Percentiles rank a stretch among this genome's conserved stretches.
These are phyloP conservation scores for Drosophila bipectinata DNA, from an alignment of 1,140 invertebrate genomes.

Conservation along the genomic window DNA sequence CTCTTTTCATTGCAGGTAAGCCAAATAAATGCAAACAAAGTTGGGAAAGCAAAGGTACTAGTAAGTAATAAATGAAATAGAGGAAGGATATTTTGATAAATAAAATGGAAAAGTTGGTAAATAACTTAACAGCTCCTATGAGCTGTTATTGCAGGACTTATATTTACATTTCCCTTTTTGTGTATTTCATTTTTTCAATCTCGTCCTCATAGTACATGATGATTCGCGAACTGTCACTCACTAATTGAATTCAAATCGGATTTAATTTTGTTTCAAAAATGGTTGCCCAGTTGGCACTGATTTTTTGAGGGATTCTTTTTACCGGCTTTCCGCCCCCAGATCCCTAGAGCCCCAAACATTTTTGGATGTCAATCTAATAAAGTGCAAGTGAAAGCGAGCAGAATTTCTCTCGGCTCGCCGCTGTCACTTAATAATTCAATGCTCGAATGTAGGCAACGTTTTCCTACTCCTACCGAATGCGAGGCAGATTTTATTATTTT, in stretches of 20 bases:
- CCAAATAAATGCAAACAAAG: not conserved
- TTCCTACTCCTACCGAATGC: slow-evolving; percentile 32
- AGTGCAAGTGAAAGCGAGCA: slow-evolving; percentile 52
- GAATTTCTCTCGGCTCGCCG: slow-evolving; percentile 35
- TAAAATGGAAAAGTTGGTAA: not conserved
- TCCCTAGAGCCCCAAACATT: slow-evolving; percentile 1
- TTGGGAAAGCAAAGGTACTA: not conserved
- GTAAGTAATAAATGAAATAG: not conserved
- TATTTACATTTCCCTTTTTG: not conserved
- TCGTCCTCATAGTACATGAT: not conserved
- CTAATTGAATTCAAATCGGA: slow-evolving; percentile 68
- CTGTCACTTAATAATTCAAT: slow-evolving; percentile 77
- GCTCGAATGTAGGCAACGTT: slow-evolving; percentile 36
- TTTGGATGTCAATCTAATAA: slow-evolving; percentile 61
- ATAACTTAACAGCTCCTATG: not conserved
- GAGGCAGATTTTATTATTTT: slow-evolving; percentile 48
- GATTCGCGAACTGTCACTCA: slow-evolving; percentile 16
- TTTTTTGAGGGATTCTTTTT: slow-evolving; percentile 25
- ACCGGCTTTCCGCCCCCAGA: slow-evolving; percentile 9
- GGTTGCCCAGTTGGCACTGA: slow-evolving; percentile 44
- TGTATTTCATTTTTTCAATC: not conserved
- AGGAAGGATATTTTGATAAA: not conserved
- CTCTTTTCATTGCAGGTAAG: slow-evolving; percentile 58
- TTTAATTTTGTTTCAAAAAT: slow-evolving; percentile 54
- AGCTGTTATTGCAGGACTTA: not conserved